Base-by-base conservation (phyloP, 2,888 invertebrate genomes). In the Amaurobius ferox region DNA sequence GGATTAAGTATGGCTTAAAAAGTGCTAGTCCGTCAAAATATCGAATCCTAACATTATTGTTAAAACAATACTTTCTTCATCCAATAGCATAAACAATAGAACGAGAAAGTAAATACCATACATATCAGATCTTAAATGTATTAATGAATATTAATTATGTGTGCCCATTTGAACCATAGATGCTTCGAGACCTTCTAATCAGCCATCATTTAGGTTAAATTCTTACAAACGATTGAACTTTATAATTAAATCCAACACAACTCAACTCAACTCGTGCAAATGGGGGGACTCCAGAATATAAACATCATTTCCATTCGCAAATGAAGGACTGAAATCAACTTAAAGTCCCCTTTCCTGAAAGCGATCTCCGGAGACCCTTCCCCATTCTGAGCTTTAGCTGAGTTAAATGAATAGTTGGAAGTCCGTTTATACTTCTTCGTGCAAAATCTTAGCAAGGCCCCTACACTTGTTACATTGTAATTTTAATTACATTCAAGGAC, bases 291-390 rank as follows among this genome's bases (percentile, higher is more conserved):
- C 19, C 32, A 29, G 76, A 72, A 76, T 85, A 72, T 72, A 77
- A 77, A 85, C 83, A 85, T 77, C 64, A 77, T 85, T 78, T 85
- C 68, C 83, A 85, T 85, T 85, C 76, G 77, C 29, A 85, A 85
- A 85, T 77, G 77, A 77, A 77, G 29, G 70, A 35, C 32, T 35
- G 76, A 76, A 74, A 83, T 83, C 81, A 83, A 76, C 76, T 76
- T 80, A 73, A 55, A 48, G 30, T 29, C 39, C 1, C 26, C 32
- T 55, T 30, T 68, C 66, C 67, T 70, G 40, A 29, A 83, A 70
- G 71, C 30, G 35, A 71, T 85, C 72, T 72, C 67, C 3, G 26
- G 77, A 66, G 48, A 64, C n/a, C 29, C 66, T 29, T 71, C 19
- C 11, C 32, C 26, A 40, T 68, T 55, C 39, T 26, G 32, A 61